A percentile compares a stretch with the other conserved stretches of the same genome.
These are phyloP conservation scores for Athetis lepigone DNA, from an alignment of 2,888 invertebrate genomes.

Conservation along the genomic window DNA sequence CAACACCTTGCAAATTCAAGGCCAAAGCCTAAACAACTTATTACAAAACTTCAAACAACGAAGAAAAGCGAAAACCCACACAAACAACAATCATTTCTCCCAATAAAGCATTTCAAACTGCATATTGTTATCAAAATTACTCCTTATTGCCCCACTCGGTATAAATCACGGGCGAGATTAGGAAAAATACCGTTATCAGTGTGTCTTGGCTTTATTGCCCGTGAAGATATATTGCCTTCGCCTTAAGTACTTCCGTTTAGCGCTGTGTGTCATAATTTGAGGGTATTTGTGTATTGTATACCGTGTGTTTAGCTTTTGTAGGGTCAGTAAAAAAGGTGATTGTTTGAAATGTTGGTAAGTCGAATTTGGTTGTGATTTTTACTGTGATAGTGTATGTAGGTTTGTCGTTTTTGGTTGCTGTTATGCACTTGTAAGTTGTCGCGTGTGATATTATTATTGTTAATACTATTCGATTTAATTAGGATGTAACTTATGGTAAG, in stretches of 20 bases:
- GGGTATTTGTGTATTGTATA: slow-evolving; percentile 65
- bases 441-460: no score
- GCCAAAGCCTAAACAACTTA: no score
- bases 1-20: no score
- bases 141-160: slow-evolving; percentile 62
- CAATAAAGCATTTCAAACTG: slow-evolving; percentile 51
- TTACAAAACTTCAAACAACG: no score
- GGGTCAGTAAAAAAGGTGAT: slow-evolving; percentile 4
- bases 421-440: no score
- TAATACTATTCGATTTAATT: no score
- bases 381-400: no score
- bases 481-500: no score
- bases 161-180: slow-evolving; percentile 67
- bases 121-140: slow-evolving; percentile 65
- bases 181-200: slow-evolving; percentile 68
- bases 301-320: slow-evolving; percentile 32
- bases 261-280: slow-evolving; percentile 76
- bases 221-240: slow-evolving; percentile 75
- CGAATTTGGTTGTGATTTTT: not conserved
- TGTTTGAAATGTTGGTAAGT: not conserved
- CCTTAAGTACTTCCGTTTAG: slow-evolving; percentile 72
- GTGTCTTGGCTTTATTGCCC: slow-evolving; percentile 74
- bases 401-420: no score
- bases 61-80: slow-evolving; percentile 8
- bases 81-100: slow-evolving; percentile 23